These are phyloP conservation scores for Myotis findleyi DNA, from an alignment of 2,797 vertebrate species.

Conservation along the genomic window DNA sequence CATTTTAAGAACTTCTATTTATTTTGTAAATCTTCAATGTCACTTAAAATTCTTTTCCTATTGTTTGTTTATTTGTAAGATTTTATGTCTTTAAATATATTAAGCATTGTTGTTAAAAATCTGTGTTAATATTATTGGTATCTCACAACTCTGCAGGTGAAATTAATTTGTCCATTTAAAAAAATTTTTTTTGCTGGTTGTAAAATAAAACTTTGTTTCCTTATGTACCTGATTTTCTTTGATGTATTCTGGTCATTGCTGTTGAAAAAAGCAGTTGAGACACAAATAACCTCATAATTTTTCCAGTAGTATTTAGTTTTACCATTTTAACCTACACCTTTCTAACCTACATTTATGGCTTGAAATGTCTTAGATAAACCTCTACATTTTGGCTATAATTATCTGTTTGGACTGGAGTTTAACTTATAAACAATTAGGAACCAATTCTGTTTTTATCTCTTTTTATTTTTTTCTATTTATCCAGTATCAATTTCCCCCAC, in stretches of 20 bases:
- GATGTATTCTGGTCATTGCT: background rate
- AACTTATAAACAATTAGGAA: background rate
- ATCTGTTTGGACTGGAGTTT: background rate
- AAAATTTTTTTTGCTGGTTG: background rate
- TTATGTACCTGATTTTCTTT: background rate
- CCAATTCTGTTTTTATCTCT: background rate
- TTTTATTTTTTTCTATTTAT: background rate
- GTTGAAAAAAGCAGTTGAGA: background rate
- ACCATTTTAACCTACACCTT: background rate
- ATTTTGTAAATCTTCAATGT: background rate
- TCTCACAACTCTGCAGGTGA: background rate
- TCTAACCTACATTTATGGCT: background rate
- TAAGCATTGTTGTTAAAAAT: background rate
- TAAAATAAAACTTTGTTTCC: constrained; percentile 14
- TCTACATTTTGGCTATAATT: background rate
- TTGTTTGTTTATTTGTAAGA: background rate
- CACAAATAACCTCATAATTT: background rate
- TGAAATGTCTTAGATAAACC: background rate
- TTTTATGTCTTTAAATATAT: background rate
- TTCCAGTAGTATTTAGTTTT: background rate
- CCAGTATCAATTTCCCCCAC: background rate
- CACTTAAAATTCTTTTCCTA: background rate
- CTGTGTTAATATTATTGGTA: background rate
- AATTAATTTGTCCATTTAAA: background rate
- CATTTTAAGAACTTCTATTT: background rate